These are phyloP conservation scores for Parnassius orleans DNA, from an alignment of 2,888 invertebrate genomes.

Conservation along the genomic window DNA sequence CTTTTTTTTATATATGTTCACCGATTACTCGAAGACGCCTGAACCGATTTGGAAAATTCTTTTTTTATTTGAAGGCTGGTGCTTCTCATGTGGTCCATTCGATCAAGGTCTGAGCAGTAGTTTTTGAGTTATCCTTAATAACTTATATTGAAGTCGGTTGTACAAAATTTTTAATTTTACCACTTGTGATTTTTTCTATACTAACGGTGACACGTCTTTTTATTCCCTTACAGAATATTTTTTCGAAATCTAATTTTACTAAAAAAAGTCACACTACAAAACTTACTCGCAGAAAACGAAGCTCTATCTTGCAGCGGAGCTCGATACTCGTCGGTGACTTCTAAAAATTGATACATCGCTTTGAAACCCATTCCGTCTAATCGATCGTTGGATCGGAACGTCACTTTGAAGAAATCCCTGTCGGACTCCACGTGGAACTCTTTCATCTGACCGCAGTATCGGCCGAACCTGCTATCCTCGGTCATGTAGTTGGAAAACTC, in stretches of 20 bases:
- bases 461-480: slow-evolving; percentile 92
- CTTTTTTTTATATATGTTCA: too few relatives aligned
- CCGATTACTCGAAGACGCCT: too few relatives aligned
- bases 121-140: too few relatives aligned
- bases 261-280: slow-evolving; percentile 5
- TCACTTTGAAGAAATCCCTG: slow-evolving; percentile 95
- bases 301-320: slow-evolving; percentile 65
- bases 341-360: slow-evolving; percentile 93
- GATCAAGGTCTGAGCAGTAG: too few relatives aligned
- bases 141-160: too few relatives aligned
- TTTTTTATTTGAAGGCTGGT: too few relatives aligned
- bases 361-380: slow-evolving; percentile 97
- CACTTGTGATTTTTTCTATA: not conserved
- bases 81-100: too few relatives aligned
- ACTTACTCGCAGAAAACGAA: slow-evolving; percentile 61
- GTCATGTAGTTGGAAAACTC: slow-evolving; percentile 97
- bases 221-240: not conserved
- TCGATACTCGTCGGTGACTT: slow-evolving; percentile 83
- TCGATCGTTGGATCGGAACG: slow-evolving; percentile 95
- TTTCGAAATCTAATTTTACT: too few relatives aligned
- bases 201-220: slow-evolving; percentile 2
- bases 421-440: slow-evolving; percentile 93
- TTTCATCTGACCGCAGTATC: slow-evolving; percentile 92
- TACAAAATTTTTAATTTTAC: too few relatives aligned
- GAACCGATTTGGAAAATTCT: too few relatives aligned